Conservation (phyloP, 1,140 invertebrate genomes). For the Achatina immaculata region DNA sequence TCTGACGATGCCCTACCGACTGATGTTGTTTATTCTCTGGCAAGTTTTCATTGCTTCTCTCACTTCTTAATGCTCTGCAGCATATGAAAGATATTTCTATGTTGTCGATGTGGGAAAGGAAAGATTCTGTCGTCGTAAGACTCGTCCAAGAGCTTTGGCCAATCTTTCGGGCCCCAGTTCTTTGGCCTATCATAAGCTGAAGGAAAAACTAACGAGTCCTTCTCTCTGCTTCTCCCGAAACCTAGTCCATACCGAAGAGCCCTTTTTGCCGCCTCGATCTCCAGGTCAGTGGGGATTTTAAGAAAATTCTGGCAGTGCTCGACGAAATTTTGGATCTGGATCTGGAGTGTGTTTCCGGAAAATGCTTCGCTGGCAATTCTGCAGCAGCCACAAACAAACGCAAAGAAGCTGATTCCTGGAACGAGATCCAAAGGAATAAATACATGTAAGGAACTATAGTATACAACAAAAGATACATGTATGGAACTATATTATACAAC, state of each 20-base stretch:
- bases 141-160: constrained; percentile 8
- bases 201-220: neutral
- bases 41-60: neutral
- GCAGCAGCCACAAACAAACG: constrained; percentile 17
- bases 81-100: constrained; percentile 28
- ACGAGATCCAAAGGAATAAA: neutral
- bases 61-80: constrained; percentile 22
- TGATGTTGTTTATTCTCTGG: too few species aligned
- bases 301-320: constrained; percentile 8
- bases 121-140: neutral
- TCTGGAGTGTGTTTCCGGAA: neutral
- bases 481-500: too few species aligned
- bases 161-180: neutral
- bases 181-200: neutral
- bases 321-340: constrained; percentile 5
- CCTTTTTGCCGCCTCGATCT: constrained; percentile 6
- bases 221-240: neutral
- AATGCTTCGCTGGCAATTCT: neutral
- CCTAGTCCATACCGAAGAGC: neutral
- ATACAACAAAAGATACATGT: too few species aligned
- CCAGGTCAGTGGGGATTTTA: constrained; percentile 3
- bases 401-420: constrained; percentile 25
- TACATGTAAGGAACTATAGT: neutral
- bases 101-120: neutral
- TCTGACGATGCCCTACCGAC: too few species aligned